Base-by-base conservation (phyloP, 2,888 invertebrate species). In the Hermodice carunculata region DNA sequence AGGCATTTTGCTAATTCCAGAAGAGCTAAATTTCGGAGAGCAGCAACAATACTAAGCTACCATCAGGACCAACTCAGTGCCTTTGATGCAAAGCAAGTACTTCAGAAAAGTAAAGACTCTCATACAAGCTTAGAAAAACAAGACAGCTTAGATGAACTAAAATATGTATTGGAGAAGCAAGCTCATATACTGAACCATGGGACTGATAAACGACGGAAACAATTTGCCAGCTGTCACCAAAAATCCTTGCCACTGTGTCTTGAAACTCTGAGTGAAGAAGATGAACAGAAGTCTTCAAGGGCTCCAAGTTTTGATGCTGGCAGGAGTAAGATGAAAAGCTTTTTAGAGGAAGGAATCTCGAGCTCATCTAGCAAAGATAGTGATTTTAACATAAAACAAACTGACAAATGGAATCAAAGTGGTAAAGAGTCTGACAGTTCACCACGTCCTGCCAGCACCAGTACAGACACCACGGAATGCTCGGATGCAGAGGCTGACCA, bases 231-330 rank as follows among this genome's bases (percentile, higher is more conserved):
- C 5, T 22, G 26, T 24, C 11, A 43, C 8, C 52, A 52, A n/a
- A 32, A 60, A 1, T 60, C 60, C 14, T 42, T 60, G 29, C 60
- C 60, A 3, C 11, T 52, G 11, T 52, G 24, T 32, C 19, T 60
- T 19, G 60, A 60, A 29, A 52, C 60, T n/a, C 19, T 60, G 6
- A 52, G 43, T 52, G 60, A 60, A 29, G 60, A 52, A 40, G 60
- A 60, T n/a, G 60, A 60, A 28, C 28, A 42, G 17, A 51, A 31
- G 32, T 44, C n/a, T 19, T n/a, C n/a, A n/a, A 60, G 42, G 22
- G 34, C 4, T 19, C 37, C 31, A 3, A 49, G 48, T 34, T 37
- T 48, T 48, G 59, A 59, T n/a, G n/a, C n/a, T n/a, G n/a, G n/a
- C 37, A 49, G 40, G 24, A 40, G 49, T 6, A n/a, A 26, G 6